phyloP scores from a whole-genome alignment of 2,797 vertebrate genomes.

The Xerus rutilus region DNA sequence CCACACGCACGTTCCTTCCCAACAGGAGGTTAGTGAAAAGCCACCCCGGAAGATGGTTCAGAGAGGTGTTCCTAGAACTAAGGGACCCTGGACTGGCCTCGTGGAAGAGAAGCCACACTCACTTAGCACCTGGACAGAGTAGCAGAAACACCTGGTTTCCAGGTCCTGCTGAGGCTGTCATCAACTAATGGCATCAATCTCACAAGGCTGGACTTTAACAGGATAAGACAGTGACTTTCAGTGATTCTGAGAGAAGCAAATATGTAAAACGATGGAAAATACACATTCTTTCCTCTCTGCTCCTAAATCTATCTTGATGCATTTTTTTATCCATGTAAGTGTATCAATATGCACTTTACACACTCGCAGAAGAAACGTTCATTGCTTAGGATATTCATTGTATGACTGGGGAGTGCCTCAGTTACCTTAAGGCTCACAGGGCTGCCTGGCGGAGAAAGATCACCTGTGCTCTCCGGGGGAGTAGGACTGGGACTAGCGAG shows the following conservation, averaged over 20 bases:
- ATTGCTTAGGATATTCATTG: background rate
- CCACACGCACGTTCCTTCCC: no score
- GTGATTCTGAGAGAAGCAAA: background rate
- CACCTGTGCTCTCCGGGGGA: background rate
- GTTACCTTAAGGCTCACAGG: fast-evolving
- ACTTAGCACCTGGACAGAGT: fast-evolving
- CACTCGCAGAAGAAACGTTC: fast-evolving
- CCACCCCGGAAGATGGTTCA: background rate
- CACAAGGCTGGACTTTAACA: fast-evolving
- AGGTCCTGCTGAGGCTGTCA: background rate
- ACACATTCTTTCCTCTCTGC: fast-evolving
- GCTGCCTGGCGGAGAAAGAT: fast-evolving
- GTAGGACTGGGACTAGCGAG: fast-evolving
- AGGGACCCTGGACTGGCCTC: fast-evolving
- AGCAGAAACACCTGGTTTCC: fast-evolving
- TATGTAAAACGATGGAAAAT: fast-evolving
- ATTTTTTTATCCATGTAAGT: background rate
- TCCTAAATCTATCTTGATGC: background rate
- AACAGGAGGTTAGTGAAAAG: background rate
- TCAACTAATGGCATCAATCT: fast-evolving
- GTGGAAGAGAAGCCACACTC: fast-evolving
- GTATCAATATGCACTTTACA: background rate
- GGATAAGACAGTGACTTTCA: fast-evolving
- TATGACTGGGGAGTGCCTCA: no score
- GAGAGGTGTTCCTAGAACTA: background rate